These are phyloP conservation scores for Centropus bengalensis DNA, from an alignment of 2,113 vertebrate species.

Conservation along the genomic window DNA sequence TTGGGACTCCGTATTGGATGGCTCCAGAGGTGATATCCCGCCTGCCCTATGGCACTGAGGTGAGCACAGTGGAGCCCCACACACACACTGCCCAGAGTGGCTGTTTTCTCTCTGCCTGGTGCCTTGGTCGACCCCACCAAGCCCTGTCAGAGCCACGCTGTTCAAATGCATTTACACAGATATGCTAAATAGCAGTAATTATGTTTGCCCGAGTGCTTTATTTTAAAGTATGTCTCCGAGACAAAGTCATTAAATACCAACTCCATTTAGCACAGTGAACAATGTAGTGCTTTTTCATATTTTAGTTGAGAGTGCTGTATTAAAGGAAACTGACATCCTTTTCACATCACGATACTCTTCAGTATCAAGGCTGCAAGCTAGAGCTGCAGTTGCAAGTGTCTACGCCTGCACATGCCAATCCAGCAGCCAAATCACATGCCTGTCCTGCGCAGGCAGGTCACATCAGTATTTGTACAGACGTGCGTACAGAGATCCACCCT, in stretches of 20 bases:
- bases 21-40: constrained; percentile 97
- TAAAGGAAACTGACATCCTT: background rate
- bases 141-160: background rate
- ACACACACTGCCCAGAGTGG: fast-evolving
- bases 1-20: constrained; percentile 99
- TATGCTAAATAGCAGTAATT: background rate
- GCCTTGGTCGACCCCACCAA: fast-evolving
- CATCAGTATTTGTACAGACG: background rate
- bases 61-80: constrained; percentile 5
- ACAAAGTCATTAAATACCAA: background rate
- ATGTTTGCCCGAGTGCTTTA: background rate
- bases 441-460: fast-evolving
- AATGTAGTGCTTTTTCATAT: fast-evolving
- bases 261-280: background rate
- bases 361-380: too few species aligned
- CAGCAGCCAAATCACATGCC: fast-evolving
- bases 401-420: background rate
- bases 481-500: background rate
- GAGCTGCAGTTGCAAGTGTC: background rate
- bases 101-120: fast-evolving
- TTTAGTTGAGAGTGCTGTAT: background rate
- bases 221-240: background rate
- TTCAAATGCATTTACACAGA: background rate
- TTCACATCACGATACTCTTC: background rate
- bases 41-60: constrained; percentile 95